Percentiles rank a stretch among this genome's conserved stretches.
phyloP scores from a whole-genome alignment of 2,113 vertebrate species.

The Hemiprocne comata region DNA sequence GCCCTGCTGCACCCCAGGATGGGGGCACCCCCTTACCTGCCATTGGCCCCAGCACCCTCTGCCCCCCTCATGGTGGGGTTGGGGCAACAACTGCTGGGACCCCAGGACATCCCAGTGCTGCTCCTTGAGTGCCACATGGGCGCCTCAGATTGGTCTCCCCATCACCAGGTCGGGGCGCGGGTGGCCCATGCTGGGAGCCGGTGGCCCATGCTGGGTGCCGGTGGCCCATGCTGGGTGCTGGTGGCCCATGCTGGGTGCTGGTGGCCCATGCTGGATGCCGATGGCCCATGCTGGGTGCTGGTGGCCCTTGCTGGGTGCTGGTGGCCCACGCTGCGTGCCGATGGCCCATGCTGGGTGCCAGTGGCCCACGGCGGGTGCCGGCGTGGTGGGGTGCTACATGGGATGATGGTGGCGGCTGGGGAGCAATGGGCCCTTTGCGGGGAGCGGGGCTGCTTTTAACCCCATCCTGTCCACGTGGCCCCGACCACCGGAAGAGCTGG shows the following conservation, averaged over 20 bases:
- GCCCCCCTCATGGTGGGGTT: accelerated
- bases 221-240: accelerated
- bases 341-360: accelerated
- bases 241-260: accelerated
- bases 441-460: constrained; percentile 47
- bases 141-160: accelerated
- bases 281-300: accelerated
- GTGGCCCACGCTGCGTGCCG: accelerated
- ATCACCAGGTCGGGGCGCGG: accelerated
- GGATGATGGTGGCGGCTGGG: background rate
- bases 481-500: constrained; percentile 61
- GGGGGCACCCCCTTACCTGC: constrained; percentile 15
- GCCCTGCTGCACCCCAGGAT: accelerated
- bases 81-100: accelerated
- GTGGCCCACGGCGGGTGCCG: accelerated
- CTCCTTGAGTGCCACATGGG: accelerated
- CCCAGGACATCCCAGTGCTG: background rate
- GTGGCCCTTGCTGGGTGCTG: accelerated
- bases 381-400: background rate
- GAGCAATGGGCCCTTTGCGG: background rate
- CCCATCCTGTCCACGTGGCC: constrained; percentile 65
- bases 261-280: accelerated
- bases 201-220: background rate
- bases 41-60: background rate
- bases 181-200: accelerated